phyloP scores from a whole-genome alignment of 2,888 invertebrate species.

The Rhopalosiphum nymphaeae region DNA sequence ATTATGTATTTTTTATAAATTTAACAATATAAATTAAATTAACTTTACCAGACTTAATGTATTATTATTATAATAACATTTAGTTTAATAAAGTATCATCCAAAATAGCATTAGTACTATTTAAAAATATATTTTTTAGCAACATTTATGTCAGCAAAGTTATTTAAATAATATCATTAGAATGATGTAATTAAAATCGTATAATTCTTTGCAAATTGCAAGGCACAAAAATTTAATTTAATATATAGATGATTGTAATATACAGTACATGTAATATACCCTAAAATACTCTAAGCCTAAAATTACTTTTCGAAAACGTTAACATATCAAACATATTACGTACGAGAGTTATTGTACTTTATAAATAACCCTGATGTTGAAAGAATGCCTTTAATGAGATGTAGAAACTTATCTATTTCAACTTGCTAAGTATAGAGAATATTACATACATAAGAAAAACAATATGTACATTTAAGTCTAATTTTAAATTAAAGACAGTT shows the following conservation, averaged over 20 bases:
- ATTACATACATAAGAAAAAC: background rate
- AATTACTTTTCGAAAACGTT: constrained; percentile 33
- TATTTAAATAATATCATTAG: background rate
- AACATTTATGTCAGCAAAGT: background rate
- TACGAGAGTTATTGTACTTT: background rate
- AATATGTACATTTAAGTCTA: background rate
- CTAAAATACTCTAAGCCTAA: background rate
- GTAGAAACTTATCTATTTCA: constrained; percentile 22
- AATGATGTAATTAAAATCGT: background rate
- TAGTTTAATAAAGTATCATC: background rate
- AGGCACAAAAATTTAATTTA: background rate
- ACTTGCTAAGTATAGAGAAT: background rate
- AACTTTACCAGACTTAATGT: background rate
- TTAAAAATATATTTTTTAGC: background rate
- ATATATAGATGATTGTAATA: background rate
- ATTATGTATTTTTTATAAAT: background rate
- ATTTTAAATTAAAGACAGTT: background rate
- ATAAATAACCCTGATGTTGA: background rate
- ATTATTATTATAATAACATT: background rate
- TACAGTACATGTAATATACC: background rate
- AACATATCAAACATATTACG: constrained; percentile 25
- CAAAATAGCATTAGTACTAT: background rate
- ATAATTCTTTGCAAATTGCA: background rate
- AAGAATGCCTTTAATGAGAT: constrained; percentile 13
- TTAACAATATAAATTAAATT: background rate